Percentiles rank a stretch among this genome's conserved stretches.
Evolutionary conservation across 2,113 vertebrate genomes (phyloP).

Genomic region (Enhydra lutris): DNA sequence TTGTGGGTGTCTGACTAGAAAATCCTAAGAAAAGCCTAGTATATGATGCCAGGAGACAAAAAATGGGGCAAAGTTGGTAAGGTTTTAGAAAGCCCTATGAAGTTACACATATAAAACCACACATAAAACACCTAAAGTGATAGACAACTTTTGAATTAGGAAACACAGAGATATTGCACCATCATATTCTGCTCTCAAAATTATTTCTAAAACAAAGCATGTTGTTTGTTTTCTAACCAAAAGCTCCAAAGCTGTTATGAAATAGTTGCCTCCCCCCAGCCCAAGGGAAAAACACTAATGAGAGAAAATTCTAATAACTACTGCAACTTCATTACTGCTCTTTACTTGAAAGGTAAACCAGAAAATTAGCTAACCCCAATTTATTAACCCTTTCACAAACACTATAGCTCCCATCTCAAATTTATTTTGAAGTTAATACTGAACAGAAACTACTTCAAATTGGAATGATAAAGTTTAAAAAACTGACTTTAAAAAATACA

Average conservation of each 20-base stretch:
- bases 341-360: constrained; percentile 48
- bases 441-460: not conserved
- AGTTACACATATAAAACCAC: not conserved
- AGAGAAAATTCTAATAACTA: constrained; percentile 22
- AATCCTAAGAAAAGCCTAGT: constrained; percentile 30
- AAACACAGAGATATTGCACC: not conserved
- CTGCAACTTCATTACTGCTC: not conserved
- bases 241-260: not conserved
- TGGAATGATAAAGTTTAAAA: not conserved
- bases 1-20: constrained; percentile 31
- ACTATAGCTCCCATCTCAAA: not conserved
- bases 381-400: constrained; percentile 1
- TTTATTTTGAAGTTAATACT: constrained; percentile 25
- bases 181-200: not conserved
- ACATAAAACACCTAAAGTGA: not conserved
- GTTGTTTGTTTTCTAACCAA: not conserved
- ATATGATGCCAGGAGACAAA: constrained; percentile 45
- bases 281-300: not conserved
- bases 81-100: constrained; percentile 9
- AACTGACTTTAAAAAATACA: constrained; percentile 26
- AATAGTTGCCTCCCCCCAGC: no score
- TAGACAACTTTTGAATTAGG: not conserved
- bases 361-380: not conserved
- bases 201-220: constrained; percentile 43
- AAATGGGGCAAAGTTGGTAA: not conserved